Percentiles rank a stretch among this genome's conserved stretches.
These are phyloP conservation scores for Musca domestica DNA, from an alignment of 1,140 invertebrate genomes.

Conservation along the genomic window DNA sequence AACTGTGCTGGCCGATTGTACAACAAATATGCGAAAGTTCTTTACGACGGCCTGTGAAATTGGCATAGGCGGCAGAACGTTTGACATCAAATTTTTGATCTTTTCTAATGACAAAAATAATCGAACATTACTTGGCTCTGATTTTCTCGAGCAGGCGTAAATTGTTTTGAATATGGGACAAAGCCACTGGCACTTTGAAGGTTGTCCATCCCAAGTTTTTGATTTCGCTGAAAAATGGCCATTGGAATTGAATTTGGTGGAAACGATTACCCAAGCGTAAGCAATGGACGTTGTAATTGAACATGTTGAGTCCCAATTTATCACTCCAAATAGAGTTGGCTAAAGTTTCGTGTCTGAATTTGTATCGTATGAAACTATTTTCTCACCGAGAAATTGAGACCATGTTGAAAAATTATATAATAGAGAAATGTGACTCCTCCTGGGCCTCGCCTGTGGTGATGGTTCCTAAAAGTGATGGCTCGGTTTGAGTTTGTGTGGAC, in stretches of 20 bases:
- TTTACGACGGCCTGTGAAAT: too few relatives aligned
- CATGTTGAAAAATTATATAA: conserved; percentile 42
- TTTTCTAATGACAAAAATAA: too few relatives aligned
- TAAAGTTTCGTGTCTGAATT: neutral
- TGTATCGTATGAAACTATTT: conserved; percentile 26
- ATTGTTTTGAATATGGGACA: conserved; percentile 22
- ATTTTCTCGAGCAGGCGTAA: too few relatives aligned
- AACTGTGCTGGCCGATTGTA: neutral
- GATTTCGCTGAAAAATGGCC: too few relatives aligned
- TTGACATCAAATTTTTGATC: too few relatives aligned
- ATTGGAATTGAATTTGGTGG: too few relatives aligned
- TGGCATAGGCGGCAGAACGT: too few relatives aligned
- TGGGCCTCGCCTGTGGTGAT: conserved; percentile 50
- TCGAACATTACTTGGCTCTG: too few relatives aligned
- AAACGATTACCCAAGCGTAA: neutral
- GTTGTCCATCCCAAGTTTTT: neutral
- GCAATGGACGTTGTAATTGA: neutral
- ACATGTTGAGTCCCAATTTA: neutral
- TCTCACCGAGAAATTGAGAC: conserved; percentile 35
- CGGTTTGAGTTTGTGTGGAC: too few relatives aligned
- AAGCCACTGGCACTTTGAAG: conserved; percentile 20
- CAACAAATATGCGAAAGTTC: neutral
- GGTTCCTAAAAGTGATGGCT: too few relatives aligned
- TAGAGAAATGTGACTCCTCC: conserved; percentile 44
- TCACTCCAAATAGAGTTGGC: neutral